Evolutionary conservation across 2,113 vertebrate species (phyloP), one percentile per base, ranked within the genome.

Genomic region (Pomatorhinus ruficollis): DNA sequence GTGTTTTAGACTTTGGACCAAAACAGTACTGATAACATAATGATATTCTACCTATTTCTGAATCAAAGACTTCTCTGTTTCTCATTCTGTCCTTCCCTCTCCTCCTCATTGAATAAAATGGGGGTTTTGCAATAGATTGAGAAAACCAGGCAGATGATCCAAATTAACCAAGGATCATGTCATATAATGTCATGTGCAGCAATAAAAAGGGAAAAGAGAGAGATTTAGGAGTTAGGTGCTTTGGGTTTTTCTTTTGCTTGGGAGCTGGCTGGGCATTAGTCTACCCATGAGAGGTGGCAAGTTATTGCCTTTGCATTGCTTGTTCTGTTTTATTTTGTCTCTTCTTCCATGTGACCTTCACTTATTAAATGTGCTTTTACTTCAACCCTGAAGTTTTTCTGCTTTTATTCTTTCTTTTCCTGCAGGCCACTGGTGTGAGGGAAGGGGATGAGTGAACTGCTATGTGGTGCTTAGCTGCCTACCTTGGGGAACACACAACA

Each of bases 381-480:
- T 71, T 65, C 21, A 79, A 4, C 5, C 10, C 11, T 13, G 14
- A 65, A 17, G 4, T 54, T 59, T 83, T 69, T 2, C 7, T 81
- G 5, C 31, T 87, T 91, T 87, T 74, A 44, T 28, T 65, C 15
- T 69, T 77, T 11, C 18, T 83, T 53, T 82, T n/a, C 5, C 28
- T 1, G 1, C 27, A 52, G 1, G 8, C 4, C 42, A 15, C 2
- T 40, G 17, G 3, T 1, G 3, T 30, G 23, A 56, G 19, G 37
- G 8, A 72, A 28, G 15, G 5, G 17, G 25, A 4, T 11, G n/a
- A 40, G 17, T 0, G 0, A 44, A 31, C 0, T 4, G 6, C 50
- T 70, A 23, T 24, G 14, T 15, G 18, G 17, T 45, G 39, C 25
- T 87, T 81, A 59, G 50, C 28, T 93, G 37, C 44, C 63, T 86